Evolutionary conservation across 2,113 vertebrate genomes (phyloP).

Genomic region (Ginglymostoma cirratum): DNA sequence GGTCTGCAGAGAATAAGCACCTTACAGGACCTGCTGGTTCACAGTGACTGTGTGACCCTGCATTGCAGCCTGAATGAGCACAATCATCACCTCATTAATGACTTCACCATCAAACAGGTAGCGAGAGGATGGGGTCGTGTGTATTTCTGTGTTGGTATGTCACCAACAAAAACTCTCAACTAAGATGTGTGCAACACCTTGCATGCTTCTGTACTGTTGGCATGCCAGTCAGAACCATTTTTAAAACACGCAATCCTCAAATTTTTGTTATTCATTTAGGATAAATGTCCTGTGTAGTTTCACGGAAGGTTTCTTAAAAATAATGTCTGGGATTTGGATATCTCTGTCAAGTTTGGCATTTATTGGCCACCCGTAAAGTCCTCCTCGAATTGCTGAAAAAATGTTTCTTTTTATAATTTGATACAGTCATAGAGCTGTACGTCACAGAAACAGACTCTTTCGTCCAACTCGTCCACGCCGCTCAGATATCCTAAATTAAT

Average conservation of each 20-base stretch:
- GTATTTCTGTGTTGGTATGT: not conserved
- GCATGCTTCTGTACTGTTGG: not conserved
- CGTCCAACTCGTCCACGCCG: no score
- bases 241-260: not conserved
- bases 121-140: conserved; percentile 32
- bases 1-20: conserved; percentile 78
- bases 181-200: not conserved
- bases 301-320: not conserved
- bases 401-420: not conserved
- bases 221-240: not conserved
- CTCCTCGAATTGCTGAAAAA: not conserved
- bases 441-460: no score
- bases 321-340: not conserved
- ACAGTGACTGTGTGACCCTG: conserved; percentile 82
- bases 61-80: conserved; percentile 87
- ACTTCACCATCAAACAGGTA: conserved; percentile 91
- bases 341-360: not conserved
- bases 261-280: not conserved
- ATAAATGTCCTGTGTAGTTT: not conserved
- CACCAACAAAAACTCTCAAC: not conserved
- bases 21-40: conserved; percentile 80
- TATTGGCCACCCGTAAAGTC: not conserved
- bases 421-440: not conserved
- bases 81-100: conserved; percentile 89
- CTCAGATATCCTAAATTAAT: no score